A percentile compares a stretch with the other conserved stretches of the same genome.
These are phyloP conservation scores for Catharus ustulatus DNA, from an alignment of 2,797 vertebrate genomes.

Conservation along the genomic window DNA sequence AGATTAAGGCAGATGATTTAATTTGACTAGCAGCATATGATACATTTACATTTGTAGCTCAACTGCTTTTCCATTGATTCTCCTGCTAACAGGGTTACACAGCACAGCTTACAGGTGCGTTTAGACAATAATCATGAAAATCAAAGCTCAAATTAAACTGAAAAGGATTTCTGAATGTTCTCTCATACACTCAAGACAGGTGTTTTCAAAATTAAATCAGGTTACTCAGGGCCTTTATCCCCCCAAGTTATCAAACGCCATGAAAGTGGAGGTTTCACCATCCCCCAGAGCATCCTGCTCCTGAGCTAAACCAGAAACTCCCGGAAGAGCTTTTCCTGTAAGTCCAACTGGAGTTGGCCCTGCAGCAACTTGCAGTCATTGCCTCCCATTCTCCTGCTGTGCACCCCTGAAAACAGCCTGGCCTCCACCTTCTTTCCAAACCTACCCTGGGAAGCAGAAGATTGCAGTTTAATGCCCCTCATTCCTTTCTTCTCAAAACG, in stretches of 20 bases:
- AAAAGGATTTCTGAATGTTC: not conserved
- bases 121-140: not conserved
- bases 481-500: not conserved
- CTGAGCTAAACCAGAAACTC: not conserved
- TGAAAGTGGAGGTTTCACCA: not conserved
- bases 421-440: not conserved
- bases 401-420: not conserved
- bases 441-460: accelerated
- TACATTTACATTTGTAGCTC: not conserved
- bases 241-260: not conserved
- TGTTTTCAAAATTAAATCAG: not conserved
- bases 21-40: not conserved
- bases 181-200: not conserved
- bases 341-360: not conserved
- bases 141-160: not conserved
- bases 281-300: not conserved
- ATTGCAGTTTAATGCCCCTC: not conserved
- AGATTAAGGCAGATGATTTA: not conserved
- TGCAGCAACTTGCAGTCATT: not conserved
- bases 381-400: not conserved
- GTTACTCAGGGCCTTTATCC: not conserved
- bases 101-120: not conserved
- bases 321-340: not conserved
- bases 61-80: not conserved
- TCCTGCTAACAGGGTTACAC: not conserved